Evolutionary conservation across 2,888 invertebrate species (phyloP), one percentile per base, ranked within the genome.

Genomic region (Phengaris alcon): DNA sequence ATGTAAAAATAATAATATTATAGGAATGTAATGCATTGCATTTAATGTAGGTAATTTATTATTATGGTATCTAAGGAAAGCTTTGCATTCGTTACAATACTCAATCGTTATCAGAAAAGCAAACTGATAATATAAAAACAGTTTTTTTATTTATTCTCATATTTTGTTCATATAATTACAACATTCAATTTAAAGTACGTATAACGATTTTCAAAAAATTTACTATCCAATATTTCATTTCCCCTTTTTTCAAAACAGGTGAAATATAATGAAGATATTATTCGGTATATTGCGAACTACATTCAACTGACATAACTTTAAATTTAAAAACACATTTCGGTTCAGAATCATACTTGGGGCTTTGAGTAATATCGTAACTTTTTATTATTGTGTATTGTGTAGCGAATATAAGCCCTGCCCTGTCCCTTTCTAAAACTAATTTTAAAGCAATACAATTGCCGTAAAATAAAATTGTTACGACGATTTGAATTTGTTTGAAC

Each of bases 391-490:
- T 72, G 2, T 72, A 72, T 72, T 6, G 52, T 22, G 54, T 54
- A 22, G 72, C 15, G 51, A 70, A 52, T 72, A 52, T 70, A 54
- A 72, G 72, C 54, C 72, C 51, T 72, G 52, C 54, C 72, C 51
- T 72, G 52, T 72, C 72, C 52, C 72, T 72, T 72, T 72, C 22
- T 52, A 52, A 72, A 72, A 72, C 54, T 72, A 72, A 72, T 72
- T 72, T 72, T 52, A 70, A 22, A 72, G 54, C 72, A 72, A 72
- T 72, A 72, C 72, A 35, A 72, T 72, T 72, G 3, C 54, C 72
- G 54, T 72, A 54, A 72, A 72, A 72, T 72, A 54, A 72, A 54
- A 72, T 72, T 51, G 70, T n/a, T 22, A 35, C 70, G 72, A 54
- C 52, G 72, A 52, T 72, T 72, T 54, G 54, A 54, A 72, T 48